Evolutionary conservation across 1,140 invertebrate species (phyloP).

Genomic region (Apis dorsata): DNA sequence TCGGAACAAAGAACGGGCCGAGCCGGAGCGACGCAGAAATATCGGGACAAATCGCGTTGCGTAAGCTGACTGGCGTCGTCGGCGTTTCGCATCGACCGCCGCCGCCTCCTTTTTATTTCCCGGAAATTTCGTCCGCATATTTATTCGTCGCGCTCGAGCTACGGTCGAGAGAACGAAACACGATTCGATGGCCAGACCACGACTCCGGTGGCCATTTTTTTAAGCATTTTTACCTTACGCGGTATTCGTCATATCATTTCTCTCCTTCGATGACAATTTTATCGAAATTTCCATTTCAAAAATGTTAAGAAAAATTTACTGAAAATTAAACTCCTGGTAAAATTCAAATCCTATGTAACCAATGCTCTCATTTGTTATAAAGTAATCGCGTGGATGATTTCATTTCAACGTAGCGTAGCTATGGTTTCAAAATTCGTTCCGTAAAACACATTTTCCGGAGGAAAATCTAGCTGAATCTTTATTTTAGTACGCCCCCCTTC

Average conservation of each 20-base stretch:
- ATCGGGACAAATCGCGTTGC: constrained; percentile 73
- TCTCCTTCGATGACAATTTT: too few species aligned
- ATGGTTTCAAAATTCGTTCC: constrained; percentile 4
- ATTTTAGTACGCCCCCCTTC: neutral
- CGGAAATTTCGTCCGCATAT: constrained; percentile 60
- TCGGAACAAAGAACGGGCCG: constrained; percentile 51
- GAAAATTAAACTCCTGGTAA: too few species aligned
- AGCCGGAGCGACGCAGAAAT: constrained; percentile 36
- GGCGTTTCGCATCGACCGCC: constrained; percentile 25
- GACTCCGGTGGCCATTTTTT: neutral
- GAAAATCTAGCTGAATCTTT: neutral
- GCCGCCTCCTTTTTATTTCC: constrained; percentile 66
- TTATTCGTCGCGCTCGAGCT: constrained; percentile 51
- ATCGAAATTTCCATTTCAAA: too few species aligned
- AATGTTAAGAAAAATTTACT: too few species aligned
- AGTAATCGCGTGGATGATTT: too few species aligned
- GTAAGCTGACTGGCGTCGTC: constrained; percentile 57
- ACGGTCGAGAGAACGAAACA: constrained; percentile 46
- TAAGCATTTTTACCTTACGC: neutral
- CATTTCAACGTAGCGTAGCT: too few species aligned
- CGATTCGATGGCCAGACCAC: neutral
- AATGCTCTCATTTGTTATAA: too few species aligned
- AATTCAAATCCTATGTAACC: too few species aligned
- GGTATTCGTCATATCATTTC: too few species aligned
- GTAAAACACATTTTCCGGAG: neutral